Conservation (phyloP, 2,113 vertebrate genomes). For the Aspidoscelis tigris region DNA sequence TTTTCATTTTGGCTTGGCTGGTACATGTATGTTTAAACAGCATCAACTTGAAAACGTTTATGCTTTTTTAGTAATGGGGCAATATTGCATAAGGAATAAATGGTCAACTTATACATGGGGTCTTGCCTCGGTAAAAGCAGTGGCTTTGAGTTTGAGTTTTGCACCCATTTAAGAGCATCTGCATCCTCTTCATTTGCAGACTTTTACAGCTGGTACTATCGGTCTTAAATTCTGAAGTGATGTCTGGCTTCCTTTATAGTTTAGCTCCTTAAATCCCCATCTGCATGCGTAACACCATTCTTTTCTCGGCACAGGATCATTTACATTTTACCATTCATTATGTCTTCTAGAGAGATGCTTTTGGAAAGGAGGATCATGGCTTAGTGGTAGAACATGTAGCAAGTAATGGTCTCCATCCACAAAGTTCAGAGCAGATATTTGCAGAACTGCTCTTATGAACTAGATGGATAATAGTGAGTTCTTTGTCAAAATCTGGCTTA, state of each 20-base stretch:
- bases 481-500: too few relatives aligned
- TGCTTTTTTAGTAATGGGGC: neutral
- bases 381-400: neutral
- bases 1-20: neutral
- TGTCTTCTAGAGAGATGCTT: neutral
- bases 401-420: neutral
- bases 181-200: neutral
- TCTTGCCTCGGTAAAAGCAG: neutral
- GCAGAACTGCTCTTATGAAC: too few relatives aligned
- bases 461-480: too few relatives aligned
- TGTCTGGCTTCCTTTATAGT: neutral
- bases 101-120: neutral
- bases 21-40: neutral
- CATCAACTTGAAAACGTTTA: too few relatives aligned
- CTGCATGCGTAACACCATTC: neutral
- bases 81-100: neutral
- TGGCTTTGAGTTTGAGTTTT: neutral
- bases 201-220: neutral
- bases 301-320: neutral
- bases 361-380: neutral
- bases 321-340: neutral
- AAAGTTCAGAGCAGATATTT: neutral
- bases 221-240: neutral
- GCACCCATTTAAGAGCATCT: too few relatives aligned
- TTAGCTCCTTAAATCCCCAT: neutral